A percentile compares a stretch with the other conserved stretches of the same genome.
Evolutionary conservation across 2,797 vertebrate genomes (phyloP).

Genomic region (Geotrypetes seraphini): DNA sequence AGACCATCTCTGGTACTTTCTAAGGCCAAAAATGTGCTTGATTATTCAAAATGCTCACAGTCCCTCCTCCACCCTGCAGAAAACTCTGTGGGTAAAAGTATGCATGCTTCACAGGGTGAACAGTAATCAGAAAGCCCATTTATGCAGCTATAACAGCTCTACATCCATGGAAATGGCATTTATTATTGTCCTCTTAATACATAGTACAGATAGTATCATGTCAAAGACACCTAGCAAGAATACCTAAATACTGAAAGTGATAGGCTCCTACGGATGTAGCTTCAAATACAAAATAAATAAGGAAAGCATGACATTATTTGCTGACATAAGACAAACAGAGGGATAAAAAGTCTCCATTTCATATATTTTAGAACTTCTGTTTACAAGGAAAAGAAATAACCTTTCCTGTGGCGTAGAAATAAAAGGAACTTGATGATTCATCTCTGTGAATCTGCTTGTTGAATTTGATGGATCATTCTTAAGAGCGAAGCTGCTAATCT

Average conservation of each 20-base stretch:
- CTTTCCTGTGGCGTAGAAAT: conserved; percentile 79
- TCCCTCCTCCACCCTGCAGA: no score
- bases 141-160: no score
- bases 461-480: conserved; percentile 99
- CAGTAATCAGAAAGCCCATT: no score
- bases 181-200: no score
- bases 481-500: conserved; percentile 99
- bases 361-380: conserved; percentile 54
- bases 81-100: no score
- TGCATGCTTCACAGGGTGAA: no score
- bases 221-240: neutral
- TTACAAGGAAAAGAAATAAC: conserved; percentile 63
- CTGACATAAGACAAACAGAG: conserved; percentile 18
- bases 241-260: neutral
- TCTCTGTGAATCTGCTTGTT: conserved; percentile 96
- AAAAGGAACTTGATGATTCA: conserved; percentile 93
- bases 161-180: no score
- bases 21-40: no score
- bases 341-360: conserved; percentile 23
- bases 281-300: neutral
- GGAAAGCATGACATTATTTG: conserved; percentile 12
- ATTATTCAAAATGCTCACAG: no score
- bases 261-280: no score
- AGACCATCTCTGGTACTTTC: no score
- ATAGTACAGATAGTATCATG: no score